Evolutionary conservation across 1,140 invertebrate species (phyloP), one percentile per base, ranked within the genome.

Genomic region (Conopomorpha cramerella): DNA sequence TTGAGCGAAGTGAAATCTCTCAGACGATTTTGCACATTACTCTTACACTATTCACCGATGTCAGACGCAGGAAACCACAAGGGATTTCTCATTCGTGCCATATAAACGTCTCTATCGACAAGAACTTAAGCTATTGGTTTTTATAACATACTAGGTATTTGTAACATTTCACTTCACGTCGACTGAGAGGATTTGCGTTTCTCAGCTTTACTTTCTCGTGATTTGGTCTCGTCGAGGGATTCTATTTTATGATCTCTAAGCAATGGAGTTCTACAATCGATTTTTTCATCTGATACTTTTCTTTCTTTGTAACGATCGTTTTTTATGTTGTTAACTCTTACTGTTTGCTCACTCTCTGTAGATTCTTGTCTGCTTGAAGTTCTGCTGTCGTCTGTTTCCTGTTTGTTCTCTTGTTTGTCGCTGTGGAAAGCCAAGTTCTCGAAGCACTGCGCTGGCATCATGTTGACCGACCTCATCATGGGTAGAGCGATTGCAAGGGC

Each of bases 391-490:
- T 51, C 35, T 30, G 40, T 47, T 2, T 56, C 50, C n/a, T n/a
- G n/a, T n/a, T n/a, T n/a, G n/a, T n/a, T n/a, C 49, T 67, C 67
- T 16, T 45, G 35, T 50, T 58, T 70, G 34, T 66, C 70, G 11
- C 37, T 60, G 39, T 77, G 62, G 39, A 59, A 79, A 3, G 66
- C 76, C 55, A 77, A 67, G 41, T 79, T 79, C 43, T 79, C 76
- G 39, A 77, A 79, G 45, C 76, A 79, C 39, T 79, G 76, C 11
- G 62, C 45, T 31, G 68, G 66, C 16, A 68, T 63, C 16, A 76
- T 51, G 39, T 76, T 72, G 3, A 77, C 70, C 10, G 76, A 77
- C 36, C 77, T 77, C 68, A 79, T 76, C 61, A 79, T 70, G 13
- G 76, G 73, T 12, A 77, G 39, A 6, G 77, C 77, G 29, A 77